These are phyloP conservation scores for Platerodrilus igneus DNA, from an alignment of 2,888 invertebrate species.

Conservation along the genomic window DNA sequence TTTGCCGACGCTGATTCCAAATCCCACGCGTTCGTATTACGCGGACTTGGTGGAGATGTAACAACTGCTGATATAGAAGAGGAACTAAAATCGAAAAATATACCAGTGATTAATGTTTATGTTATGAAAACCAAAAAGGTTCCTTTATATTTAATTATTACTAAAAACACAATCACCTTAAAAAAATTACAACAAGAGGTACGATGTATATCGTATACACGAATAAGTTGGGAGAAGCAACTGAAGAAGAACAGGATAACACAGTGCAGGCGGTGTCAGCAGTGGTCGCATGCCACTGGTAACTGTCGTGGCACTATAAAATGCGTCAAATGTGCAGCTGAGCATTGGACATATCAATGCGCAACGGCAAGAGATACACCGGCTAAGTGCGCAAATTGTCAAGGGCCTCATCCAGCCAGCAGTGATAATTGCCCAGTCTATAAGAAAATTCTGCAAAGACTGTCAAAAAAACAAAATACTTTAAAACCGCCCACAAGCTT, in stretches of 20 bases:
- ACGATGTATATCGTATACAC: too few relatives aligned
- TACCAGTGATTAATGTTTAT: neutral
- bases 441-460: too few relatives aligned
- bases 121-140: too few relatives aligned
- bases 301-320: slow-evolving; percentile 21
- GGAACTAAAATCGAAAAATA: neutral
- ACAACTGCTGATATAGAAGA: neutral
- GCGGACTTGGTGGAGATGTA: neutral
- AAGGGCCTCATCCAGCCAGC: slow-evolving; percentile 15
- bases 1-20: too few relatives aligned
- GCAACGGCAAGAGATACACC: slow-evolving; percentile 12
- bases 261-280: slow-evolving; percentile 29
- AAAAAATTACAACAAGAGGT: neutral
- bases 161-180: neutral
- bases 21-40: neutral
- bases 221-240: too few relatives aligned
- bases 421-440: too few relatives aligned
- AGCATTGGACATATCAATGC: slow-evolving; percentile 17
- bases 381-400: slow-evolving; percentile 18
- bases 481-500: too few relatives aligned
- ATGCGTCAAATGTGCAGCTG: slow-evolving; percentile 25
- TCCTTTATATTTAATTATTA: too few relatives aligned
- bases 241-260: slow-evolving; percentile 15
- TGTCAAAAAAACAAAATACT: too few relatives aligned
- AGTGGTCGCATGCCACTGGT: slow-evolving; percentile 28